phyloP scores from a whole-genome alignment of 30 jellyfish, hydroid and myxozoan species.

The Aurelia sp. region DNA sequence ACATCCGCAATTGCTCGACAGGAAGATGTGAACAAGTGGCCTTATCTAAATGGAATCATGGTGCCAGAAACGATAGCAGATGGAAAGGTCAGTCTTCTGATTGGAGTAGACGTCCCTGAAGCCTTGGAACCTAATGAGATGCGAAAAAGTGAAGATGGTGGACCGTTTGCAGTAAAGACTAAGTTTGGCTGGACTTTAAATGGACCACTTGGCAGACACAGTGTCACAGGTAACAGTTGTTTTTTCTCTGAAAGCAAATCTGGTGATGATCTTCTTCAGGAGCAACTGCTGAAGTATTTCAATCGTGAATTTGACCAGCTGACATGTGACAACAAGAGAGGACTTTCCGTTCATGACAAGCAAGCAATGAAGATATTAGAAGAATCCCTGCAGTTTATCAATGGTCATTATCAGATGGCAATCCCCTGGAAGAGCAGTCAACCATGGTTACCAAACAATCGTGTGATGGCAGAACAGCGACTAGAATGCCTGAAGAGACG shows the following conservation, averaged over 20 bases:
- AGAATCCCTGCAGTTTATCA: slow-evolving; percentile 16
- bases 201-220: not conserved
- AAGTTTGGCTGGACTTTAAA: not conserved
- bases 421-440: too few species aligned
- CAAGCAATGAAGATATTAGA: slow-evolving; percentile 35
- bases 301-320: slow-evolving; percentile 36
- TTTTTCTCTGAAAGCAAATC: slow-evolving; percentile 1
- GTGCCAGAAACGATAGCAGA: not conserved
- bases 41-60: not conserved
- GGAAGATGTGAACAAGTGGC: slow-evolving; percentile 53
- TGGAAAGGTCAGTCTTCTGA: not conserved
- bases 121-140: not conserved
- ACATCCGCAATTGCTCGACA: slow-evolving; percentile 46
- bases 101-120: not conserved
- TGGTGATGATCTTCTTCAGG: slow-evolving; percentile 8
- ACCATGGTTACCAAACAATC: too few species aligned
- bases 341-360: slow-evolving; percentile 32
- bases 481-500: slow-evolving; percentile 34
- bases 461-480: too few species aligned
- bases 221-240: not conserved
- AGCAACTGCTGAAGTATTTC: slow-evolving; percentile 25
- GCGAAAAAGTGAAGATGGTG: not conserved
- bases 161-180: not conserved
- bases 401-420: too few species aligned
- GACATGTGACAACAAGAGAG: slow-evolving; percentile 22